These are phyloP conservation scores for Chaetodon trifasciatus DNA, from an alignment of 2,797 vertebrate genomes.

Conservation along the genomic window DNA sequence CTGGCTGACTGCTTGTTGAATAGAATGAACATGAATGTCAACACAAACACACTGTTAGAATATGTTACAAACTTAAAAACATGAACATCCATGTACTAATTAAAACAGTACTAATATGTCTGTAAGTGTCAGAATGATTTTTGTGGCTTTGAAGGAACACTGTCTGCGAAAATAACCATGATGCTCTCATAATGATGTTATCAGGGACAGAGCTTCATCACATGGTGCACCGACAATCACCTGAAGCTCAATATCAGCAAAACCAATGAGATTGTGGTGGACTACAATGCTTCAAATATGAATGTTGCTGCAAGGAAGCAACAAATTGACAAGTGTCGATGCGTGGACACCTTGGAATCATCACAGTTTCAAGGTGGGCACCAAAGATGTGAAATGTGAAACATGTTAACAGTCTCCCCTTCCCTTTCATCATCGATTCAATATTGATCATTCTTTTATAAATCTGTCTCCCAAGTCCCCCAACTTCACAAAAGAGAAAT, in stretches of 20 bases:
- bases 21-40: not conserved
- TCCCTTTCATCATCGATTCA: too few relatives aligned
- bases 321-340: too few relatives aligned
- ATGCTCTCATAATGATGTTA: not conserved
- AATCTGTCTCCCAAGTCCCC: not conserved
- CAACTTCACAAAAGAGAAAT: not conserved
- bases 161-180: not conserved
- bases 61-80: not conserved
- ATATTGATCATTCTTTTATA: not conserved
- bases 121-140: not conserved
- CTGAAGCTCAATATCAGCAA: too few relatives aligned
- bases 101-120: not conserved
- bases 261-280: too few relatives aligned
- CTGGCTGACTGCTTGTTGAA: not conserved
- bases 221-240: too few relatives aligned
- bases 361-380: too few relatives aligned
- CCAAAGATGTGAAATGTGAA: too few relatives aligned
- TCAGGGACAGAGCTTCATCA: too few relatives aligned
- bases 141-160: not conserved
- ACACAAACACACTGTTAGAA: not conserved
- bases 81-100: not conserved
- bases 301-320: too few relatives aligned
- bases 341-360: too few relatives aligned
- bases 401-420: too few relatives aligned
- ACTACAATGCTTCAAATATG: too few relatives aligned